Evolutionary conservation across 2,797 vertebrate genomes (phyloP).

Genomic region (Orestias chungarensis): DNA sequence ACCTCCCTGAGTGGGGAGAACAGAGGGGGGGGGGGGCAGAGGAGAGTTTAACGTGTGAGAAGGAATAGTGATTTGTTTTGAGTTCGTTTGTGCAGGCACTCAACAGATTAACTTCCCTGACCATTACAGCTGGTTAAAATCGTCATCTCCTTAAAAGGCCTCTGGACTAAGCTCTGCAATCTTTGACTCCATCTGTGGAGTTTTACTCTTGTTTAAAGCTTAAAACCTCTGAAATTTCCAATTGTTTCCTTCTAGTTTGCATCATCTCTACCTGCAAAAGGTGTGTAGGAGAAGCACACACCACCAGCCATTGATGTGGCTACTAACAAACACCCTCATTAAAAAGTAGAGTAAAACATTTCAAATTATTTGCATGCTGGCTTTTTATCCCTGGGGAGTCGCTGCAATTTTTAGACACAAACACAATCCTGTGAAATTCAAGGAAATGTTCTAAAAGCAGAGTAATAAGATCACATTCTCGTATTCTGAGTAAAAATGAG

Average conservation of each 20-base stretch:
- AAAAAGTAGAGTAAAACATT: background rate
- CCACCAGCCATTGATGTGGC: slow-evolving; percentile 7
- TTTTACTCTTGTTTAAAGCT: slow-evolving; percentile 60
- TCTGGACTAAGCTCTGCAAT: slow-evolving; percentile 62
- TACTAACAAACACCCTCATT: background rate
- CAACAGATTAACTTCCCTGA: slow-evolving; percentile 77
- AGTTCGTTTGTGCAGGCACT: slow-evolving; percentile 72
- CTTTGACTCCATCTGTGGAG: slow-evolving; percentile 65
- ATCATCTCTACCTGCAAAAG: background rate
- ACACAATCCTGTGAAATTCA: slow-evolving; percentile 13
- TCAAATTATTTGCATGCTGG: background rate
- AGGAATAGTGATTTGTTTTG: slow-evolving; percentile 57
- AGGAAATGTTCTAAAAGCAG: slow-evolving; percentile 14
- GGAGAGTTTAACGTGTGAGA: slow-evolving; percentile 37
- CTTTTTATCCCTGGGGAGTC: background rate
- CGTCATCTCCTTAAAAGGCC: slow-evolving; percentile 73
- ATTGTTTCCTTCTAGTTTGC: slow-evolving; percentile 7
- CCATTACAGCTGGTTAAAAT: slow-evolving; percentile 61
- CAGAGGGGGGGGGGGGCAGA: background rate
- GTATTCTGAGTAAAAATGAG: slow-evolving; percentile 20
- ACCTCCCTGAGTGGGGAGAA: slow-evolving; percentile 1
- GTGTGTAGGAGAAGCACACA: slow-evolving; percentile 14
- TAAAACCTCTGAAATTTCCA: slow-evolving; percentile 43
- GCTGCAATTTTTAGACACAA: background rate
- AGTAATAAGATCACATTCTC: slow-evolving; percentile 41